Evolutionary conservation across 2,113 vertebrate species (phyloP).

Genomic region (Phyllostomus discolor): DNA sequence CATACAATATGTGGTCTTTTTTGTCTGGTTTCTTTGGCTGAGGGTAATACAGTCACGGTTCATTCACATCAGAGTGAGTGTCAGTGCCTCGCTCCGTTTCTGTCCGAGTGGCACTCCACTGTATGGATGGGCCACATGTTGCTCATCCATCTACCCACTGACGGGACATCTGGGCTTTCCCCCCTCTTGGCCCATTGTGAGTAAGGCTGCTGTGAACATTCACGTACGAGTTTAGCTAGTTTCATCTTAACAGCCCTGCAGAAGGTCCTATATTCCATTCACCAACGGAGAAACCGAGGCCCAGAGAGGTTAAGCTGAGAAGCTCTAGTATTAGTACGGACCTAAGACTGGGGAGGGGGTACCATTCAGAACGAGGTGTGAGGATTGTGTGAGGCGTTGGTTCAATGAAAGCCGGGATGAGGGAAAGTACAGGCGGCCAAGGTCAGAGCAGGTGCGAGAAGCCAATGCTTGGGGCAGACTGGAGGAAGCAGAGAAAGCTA

Average conservation of each 20-base stretch:
- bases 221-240: not conserved
- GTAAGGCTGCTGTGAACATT: not conserved
- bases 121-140: not conserved
- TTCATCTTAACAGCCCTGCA: not conserved
- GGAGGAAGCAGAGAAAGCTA: not conserved
- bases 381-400: not conserved
- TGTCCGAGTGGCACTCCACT: fast-evolving
- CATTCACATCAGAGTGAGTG: fast-evolving
- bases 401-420: not conserved
- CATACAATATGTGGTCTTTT: not conserved
- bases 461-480: not conserved
- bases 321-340: not conserved
- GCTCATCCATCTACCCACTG: not conserved
- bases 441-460: not conserved
- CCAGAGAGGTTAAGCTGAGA: not conserved
- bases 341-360: not conserved
- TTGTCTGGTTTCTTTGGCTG: not conserved
- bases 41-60: not conserved
- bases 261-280: not conserved
- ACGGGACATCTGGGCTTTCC: not conserved
- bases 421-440: not conserved
- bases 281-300: not conserved
- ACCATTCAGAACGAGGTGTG: not conserved
- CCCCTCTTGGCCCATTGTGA: not conserved
- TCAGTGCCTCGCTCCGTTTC: not conserved